Conservation (phyloP, 1,140 invertebrate genomes). For the Drosophila baimaii region DNA sequence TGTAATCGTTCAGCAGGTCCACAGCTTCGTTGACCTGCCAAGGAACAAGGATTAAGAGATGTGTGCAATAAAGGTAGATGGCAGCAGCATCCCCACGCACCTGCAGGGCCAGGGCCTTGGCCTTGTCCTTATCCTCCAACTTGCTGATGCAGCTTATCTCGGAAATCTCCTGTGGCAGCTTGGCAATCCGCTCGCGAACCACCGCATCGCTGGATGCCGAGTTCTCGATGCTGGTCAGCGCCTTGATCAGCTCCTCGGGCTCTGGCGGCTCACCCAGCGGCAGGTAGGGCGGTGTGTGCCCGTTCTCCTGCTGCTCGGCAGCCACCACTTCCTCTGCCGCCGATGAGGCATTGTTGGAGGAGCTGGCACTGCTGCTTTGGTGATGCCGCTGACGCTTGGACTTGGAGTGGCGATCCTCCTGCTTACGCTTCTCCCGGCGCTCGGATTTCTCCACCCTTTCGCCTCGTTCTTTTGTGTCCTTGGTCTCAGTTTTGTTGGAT, state of each 20-base stretch:
- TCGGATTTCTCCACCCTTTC: slow-evolving; percentile 63
- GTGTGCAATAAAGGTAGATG: no score
- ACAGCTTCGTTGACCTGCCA: slow-evolving; percentile 93
- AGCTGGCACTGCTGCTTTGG: slow-evolving; percentile 27
- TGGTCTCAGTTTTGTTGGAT: slow-evolving; percentile 1
- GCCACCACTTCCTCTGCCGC: slow-evolving; percentile 12
- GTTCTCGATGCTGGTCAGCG: slow-evolving; percentile 94
- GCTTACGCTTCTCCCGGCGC: slow-evolving; percentile 68
- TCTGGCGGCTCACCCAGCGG: slow-evolving; percentile 94
- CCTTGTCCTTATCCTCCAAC: slow-evolving; percentile 88
- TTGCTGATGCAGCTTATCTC: slow-evolving; percentile 93
- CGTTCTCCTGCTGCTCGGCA: slow-evolving; percentile 52
- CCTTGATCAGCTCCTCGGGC: slow-evolving; percentile 94
- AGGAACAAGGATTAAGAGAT: neutral
- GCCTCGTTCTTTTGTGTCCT: slow-evolving; percentile 55
- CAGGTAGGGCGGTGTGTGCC: slow-evolving; percentile 89
- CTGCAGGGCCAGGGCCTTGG: slow-evolving; percentile 72
- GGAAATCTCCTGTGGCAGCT: slow-evolving; percentile 96
- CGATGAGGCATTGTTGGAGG: slow-evolving; percentile 85
- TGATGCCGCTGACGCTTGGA: slow-evolving; percentile 53
- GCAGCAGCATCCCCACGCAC: no score
- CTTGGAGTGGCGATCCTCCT: slow-evolving; percentile 68
- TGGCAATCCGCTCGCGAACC: slow-evolving; percentile 96
- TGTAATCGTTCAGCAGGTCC: slow-evolving; percentile 94
- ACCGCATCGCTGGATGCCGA: slow-evolving; percentile 97